phyloP scores from a whole-genome alignment of 2,888 invertebrate genomes.

The Teleiodes luculella region DNA sequence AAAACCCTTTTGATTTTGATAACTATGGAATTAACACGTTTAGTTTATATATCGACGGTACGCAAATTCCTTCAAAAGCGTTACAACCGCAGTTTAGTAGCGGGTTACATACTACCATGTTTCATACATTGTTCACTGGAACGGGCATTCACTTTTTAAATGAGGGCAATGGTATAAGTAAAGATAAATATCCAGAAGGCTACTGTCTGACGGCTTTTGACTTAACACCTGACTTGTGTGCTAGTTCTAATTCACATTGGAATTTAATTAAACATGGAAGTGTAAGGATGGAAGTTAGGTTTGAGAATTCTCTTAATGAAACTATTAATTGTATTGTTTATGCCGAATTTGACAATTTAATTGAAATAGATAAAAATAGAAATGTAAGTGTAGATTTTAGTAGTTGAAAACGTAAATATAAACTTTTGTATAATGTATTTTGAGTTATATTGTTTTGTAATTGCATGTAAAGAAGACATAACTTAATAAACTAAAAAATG shows the following conservation, averaged over 20 bases:
- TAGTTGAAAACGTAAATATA: slow-evolving; percentile 11
- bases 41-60: slow-evolving; percentile 28
- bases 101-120: slow-evolving; percentile 14
- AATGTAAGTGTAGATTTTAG: slow-evolving; percentile 17
- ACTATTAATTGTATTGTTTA: slow-evolving; percentile 29
- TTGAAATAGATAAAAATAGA: slow-evolving; percentile 24
- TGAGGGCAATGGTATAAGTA: slow-evolving; percentile 28
- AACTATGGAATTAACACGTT: slow-evolving; percentile 25
- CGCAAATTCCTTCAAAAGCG: slow-evolving; percentile 22
- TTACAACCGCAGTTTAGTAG: slow-evolving; percentile 19
- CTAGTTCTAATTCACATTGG: slow-evolving; percentile 24
- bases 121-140: slow-evolving; percentile 27
- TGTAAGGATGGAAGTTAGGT: slow-evolving; percentile 26
- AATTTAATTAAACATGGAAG: slow-evolving; percentile 28
- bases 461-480: background rate
- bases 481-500: background rate
- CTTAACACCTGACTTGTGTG: slow-evolving; percentile 27
- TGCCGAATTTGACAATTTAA: slow-evolving; percentile 28
- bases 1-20: slow-evolving; percentile 29
- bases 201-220: slow-evolving; percentile 30
- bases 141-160: slow-evolving; percentile 29
- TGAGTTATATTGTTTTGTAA: background rate
- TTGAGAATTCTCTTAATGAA: slow-evolving; percentile 25
- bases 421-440: background rate
- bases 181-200: slow-evolving; percentile 25